Percentiles rank a stretch among this genome's conserved stretches.
These are phyloP conservation scores for Clupea harengus DNA, from an alignment of 2,113 vertebrate genomes.

Conservation along the genomic window DNA sequence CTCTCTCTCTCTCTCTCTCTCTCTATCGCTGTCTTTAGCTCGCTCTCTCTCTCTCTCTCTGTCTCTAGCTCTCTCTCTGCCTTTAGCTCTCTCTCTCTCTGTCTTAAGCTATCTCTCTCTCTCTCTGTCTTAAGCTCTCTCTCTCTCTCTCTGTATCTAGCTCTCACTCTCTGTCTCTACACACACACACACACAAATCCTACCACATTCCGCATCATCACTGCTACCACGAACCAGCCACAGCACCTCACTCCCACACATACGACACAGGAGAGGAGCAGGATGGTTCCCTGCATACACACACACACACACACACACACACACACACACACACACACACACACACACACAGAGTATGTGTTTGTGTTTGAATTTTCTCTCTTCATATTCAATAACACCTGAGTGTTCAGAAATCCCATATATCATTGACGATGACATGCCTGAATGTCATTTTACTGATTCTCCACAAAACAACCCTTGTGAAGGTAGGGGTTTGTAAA, in stretches of 20 bases:
- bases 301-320: background rate
- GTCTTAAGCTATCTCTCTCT: slow-evolving; percentile 24
- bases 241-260: background rate
- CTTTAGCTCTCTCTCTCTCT: slow-evolving; percentile 26
- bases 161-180: slow-evolving; percentile 24
- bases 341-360: background rate
- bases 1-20: slow-evolving; percentile 13
- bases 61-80: background rate
- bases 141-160: slow-evolving; percentile 22
- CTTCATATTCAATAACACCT: background rate
- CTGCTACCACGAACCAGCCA: slow-evolving; percentile 29
- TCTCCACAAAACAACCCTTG: background rate
- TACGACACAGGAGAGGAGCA: background rate
- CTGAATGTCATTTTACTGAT: background rate
- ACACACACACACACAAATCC: slow-evolving; percentile 19
- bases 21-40: background rate
- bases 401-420: background rate
- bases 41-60: slow-evolving; percentile 25
- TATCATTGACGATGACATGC: background rate
- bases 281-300: background rate
- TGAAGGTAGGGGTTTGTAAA: background rate
- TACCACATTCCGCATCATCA: slow-evolving; percentile 27
- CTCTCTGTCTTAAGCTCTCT: slow-evolving; percentile 4
- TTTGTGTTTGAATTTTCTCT: background rate
- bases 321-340: background rate